A percentile compares a stretch with the other conserved stretches of the same genome.
These are phyloP conservation scores for Xestia sexstrigata DNA, from an alignment of 2,888 invertebrate genomes.

Conservation along the genomic window DNA sequence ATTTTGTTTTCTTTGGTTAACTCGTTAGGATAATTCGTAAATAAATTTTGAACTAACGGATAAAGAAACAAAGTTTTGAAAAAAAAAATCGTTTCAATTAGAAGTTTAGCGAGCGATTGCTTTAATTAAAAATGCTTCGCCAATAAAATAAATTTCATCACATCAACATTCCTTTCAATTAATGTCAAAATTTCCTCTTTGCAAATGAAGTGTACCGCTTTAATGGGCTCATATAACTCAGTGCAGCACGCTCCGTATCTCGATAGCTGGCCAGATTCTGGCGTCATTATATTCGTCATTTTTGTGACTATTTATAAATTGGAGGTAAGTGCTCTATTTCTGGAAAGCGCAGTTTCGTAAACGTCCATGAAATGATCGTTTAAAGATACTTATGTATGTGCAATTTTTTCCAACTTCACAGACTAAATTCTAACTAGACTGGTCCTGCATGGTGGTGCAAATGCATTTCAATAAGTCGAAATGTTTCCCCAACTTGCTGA, in stretches of 20 bases:
- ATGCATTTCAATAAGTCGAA: conserved; percentile 5
- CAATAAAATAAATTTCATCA: conserved; percentile 25
- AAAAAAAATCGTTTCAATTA: background rate
- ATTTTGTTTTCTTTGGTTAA: conserved; percentile 27
- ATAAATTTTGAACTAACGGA: background rate
- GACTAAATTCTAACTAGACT: background rate
- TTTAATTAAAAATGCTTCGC: conserved; percentile 6
- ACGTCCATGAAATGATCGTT: conserved; percentile 22
- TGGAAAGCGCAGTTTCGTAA: conserved; percentile 50
- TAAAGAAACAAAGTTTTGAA: conserved; percentile 1
- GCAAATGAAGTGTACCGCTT: conserved; percentile 39
- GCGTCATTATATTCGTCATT: conserved; percentile 59
- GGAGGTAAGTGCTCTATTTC: conserved; percentile 62
- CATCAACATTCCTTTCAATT: conserved; percentile 49
- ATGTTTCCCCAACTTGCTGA: background rate
- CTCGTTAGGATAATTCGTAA: conserved; percentile 18
- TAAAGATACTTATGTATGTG: conserved; percentile 7
- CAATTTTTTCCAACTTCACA: background rate
- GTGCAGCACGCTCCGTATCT: conserved; percentile 36
- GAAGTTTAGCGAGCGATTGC: background rate
- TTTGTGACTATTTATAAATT: conserved; percentile 65
- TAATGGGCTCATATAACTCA: conserved; percentile 50
- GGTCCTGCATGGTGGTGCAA: background rate
- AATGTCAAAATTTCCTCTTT: conserved; percentile 34
- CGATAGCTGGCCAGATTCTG: conserved; percentile 55